Percentiles rank a stretch among this genome's conserved stretches.
These are phyloP conservation scores for Polyodon spathula DNA, from an alignment of 2,113 vertebrate species.

Conservation along the genomic window DNA sequence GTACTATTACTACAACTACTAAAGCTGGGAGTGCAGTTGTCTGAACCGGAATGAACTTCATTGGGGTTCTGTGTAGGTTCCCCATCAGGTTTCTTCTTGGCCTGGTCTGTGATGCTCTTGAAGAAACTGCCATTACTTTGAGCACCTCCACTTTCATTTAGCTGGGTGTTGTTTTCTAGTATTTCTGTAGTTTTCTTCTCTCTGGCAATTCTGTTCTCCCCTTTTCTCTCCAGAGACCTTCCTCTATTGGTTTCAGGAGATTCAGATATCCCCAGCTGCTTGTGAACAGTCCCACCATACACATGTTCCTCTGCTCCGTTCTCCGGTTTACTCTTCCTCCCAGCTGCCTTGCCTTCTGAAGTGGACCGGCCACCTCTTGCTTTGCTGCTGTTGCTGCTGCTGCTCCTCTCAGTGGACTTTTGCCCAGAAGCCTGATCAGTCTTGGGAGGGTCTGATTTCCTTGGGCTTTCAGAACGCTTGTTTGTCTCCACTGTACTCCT, in stretches of 20 bases:
- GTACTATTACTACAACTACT: conserved; percentile 41
- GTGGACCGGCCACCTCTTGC: conserved; percentile 69
- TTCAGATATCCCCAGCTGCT: conserved; percentile 52
- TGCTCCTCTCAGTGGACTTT: conserved; percentile 50
- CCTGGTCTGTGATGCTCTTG: conserved; percentile 48
- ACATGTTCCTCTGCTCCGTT: conserved; percentile 46
- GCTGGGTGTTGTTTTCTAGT: conserved; percentile 43
- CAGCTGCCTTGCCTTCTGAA: conserved; percentile 54
- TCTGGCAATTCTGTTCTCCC: conserved; percentile 41
- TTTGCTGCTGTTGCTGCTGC: conserved; percentile 59
- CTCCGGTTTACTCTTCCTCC: conserved; percentile 48
- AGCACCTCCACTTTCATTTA: conserved; percentile 53
- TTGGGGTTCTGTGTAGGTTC: conserved; percentile 50
- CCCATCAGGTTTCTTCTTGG: conserved; percentile 55
- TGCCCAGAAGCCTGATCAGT: conserved; percentile 60
- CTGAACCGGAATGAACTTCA: conserved; percentile 59
- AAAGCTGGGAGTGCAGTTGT: conserved; percentile 50
- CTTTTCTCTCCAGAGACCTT: conserved; percentile 60
- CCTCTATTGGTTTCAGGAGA: conserved; percentile 57
- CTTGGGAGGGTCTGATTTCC: conserved; percentile 60
- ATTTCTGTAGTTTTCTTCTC: conserved; percentile 51
- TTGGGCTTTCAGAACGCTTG: conserved; percentile 72
- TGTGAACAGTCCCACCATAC: conserved; percentile 39
- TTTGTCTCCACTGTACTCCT: conserved; percentile 67
- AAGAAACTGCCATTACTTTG: conserved; percentile 48